A percentile compares a stretch with the other conserved stretches of the same genome.
Evolutionary conservation across 2,113 vertebrate genomes (phyloP).

Genomic region (Pitta sordida): DNA sequence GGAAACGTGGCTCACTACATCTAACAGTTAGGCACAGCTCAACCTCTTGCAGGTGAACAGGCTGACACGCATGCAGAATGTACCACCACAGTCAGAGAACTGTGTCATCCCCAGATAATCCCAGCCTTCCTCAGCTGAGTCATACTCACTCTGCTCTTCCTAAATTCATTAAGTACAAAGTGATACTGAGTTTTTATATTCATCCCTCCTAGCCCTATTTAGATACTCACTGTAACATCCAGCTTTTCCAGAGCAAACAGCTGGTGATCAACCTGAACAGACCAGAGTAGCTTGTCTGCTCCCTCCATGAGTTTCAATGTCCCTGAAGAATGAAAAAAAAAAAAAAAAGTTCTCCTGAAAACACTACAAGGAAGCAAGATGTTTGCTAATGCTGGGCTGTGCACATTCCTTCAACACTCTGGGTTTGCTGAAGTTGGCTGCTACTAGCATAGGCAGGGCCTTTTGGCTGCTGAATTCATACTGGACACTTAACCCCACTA

Average conservation of each 20-base stretch:
- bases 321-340: constrained; percentile 65
- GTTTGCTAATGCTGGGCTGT: background rate
- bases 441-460: background rate
- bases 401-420: background rate
- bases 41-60: background rate
- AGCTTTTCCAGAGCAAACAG: constrained; percentile 95
- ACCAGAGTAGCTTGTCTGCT: constrained; percentile 92
- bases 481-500: background rate
- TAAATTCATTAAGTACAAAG: background rate
- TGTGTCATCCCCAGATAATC: background rate
- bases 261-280: constrained; percentile 96
- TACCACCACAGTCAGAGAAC: background rate
- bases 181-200: background rate
- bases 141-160: background rate
- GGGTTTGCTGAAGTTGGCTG: background rate
- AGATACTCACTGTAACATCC: constrained; percentile 89
- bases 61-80: background rate
- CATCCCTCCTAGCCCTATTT: background rate
- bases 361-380: background rate
- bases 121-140: background rate
- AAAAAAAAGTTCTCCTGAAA: background rate
- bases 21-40: background rate
- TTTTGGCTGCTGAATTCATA: background rate
- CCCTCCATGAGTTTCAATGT: constrained; percentile 95
- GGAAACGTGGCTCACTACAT: background rate